Base-by-base conservation (phyloP, 2,797 vertebrate species). In the Ispidina lecontei region DNA sequence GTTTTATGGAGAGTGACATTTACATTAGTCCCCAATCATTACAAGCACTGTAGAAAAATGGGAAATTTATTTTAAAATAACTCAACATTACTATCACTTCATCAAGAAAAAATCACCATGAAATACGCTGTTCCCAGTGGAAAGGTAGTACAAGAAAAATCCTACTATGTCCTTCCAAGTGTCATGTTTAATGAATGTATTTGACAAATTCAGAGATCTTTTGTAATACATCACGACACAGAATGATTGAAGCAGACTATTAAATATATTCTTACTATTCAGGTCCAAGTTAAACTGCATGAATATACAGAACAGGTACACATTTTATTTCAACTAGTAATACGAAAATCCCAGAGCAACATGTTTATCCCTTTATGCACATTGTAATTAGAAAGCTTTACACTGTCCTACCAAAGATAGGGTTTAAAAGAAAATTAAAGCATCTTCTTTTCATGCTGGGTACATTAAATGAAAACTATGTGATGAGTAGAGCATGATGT, bases 121-220 rank as follows among this genome's bases (percentile, higher is more conserved):
- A 95, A 93, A 94, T 95, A 80, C 21, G 31, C 33, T 86, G 77
- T 31, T 96, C 94, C 91, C 92, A 89, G 4, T 73, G 91, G 96
- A 93, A 58, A 90, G 51, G 41, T 84, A 87, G 49, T 90, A 92
- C 91, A 94, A 88, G 94, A 84, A 93, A 90, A 92, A 87, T 19
- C n/a, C 60, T 87, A 72, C 49, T 80, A 47, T 0, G 1, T 94
- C 82, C 81, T 91, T 84, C 74, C 26, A 71, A 90, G 83, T 94
- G 91, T 95, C 95, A 95, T 89, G 81, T 95, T 91, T 94, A 96
- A 96, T 95, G 84, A 93, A 93, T 88, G 62, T 79, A 81, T 95
- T 96, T 93, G 90, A 93, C 78, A 96, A 93, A 91, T 90, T 88
- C 90, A 75, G 92, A 93, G 84, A 77, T 93, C 72, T 89, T 92